Percentiles rank a stretch among this genome's conserved stretches.
Evolutionary conservation across 92 coral and sea anemone species (phyloP).

Genomic region (Parazoanthus atlanticus): DNA sequence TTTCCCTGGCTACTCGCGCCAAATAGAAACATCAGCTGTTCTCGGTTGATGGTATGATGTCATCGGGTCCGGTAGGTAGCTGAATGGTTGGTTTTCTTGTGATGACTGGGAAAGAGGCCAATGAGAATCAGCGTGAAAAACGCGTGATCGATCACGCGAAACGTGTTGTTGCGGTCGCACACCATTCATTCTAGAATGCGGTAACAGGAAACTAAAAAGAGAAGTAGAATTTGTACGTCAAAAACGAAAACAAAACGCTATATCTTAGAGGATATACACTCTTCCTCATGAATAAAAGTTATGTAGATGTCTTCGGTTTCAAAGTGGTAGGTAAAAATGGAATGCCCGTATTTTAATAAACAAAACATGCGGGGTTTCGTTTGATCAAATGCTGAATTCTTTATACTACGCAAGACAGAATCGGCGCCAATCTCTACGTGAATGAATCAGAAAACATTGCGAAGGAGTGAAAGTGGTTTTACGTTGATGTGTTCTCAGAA

Average conservation of each 20-base stretch:
- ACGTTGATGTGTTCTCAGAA: not conserved
- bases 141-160: constrained; percentile 41
- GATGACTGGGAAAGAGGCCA: not conserved
- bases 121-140: constrained; percentile 28
- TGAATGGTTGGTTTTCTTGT: constrained; percentile 7
- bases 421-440: constrained; percentile 41
- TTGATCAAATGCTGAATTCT: constrained; percentile 35
- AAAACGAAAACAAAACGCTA: not conserved
- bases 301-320: not conserved
- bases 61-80: not conserved
- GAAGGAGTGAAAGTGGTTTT: constrained; percentile 14
- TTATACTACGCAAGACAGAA: not conserved
- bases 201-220: constrained; percentile 1
- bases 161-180: not conserved
- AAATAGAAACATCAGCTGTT: constrained; percentile 1
- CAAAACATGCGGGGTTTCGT: too few species aligned
- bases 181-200: not conserved
- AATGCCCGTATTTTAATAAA: not conserved
- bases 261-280: not conserved
- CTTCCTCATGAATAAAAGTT: not conserved
- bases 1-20: constrained; percentile 32
- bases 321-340: not conserved
- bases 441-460: constrained; percentile 21
- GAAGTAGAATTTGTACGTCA: not conserved
- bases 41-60: constrained; percentile 23